These are phyloP conservation scores for Xanthia togata DNA, from an alignment of 2,888 invertebrate genomes.

Conservation along the genomic window DNA sequence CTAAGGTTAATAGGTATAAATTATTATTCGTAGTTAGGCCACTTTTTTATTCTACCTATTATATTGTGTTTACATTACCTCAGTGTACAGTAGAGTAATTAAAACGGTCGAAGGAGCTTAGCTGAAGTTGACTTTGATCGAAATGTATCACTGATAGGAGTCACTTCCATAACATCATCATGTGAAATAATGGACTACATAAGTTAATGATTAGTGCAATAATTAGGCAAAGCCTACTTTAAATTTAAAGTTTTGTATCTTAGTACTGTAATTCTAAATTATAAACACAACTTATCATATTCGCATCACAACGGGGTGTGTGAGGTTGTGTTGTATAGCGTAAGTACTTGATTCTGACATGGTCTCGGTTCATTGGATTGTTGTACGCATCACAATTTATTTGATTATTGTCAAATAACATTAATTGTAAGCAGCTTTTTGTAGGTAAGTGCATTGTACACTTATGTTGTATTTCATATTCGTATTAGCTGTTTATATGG, in stretches of 20 bases:
- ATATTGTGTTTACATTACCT: constrained; percentile 51
- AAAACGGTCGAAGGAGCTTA: constrained; percentile 64
- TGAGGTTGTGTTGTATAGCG: constrained; percentile 71
- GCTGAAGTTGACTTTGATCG: constrained; percentile 64
- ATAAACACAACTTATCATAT: constrained; percentile 71
- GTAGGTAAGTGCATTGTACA: constrained; percentile 66
- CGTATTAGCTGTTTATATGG: constrained; percentile 62
- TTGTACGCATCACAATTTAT: constrained; percentile 71
- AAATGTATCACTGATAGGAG: constrained; percentile 57
- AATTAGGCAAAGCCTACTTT: constrained; percentile 89
- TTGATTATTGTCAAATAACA: constrained; percentile 74
- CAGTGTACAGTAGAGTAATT: constrained; percentile 71
- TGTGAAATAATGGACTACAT: constrained; percentile 84
- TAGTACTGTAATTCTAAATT: constrained; percentile 84
- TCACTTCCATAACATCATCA: constrained; percentile 83
- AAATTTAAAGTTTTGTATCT: constrained; percentile 85
- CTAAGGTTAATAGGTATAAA: constrained; percentile 58
- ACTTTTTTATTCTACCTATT: constrained; percentile 53
- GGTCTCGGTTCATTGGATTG: constrained; percentile 69
- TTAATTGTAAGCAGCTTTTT: constrained; percentile 77
- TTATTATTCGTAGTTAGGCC: constrained; percentile 63
- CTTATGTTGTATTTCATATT: constrained; percentile 62
- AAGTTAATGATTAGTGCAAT: constrained; percentile 88
- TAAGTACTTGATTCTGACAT: constrained; percentile 60
- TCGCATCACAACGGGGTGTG: constrained; percentile 67